Conservation (phyloP, 2,888 invertebrate genomes). For the Rhaphigaster nebulosa region DNA sequence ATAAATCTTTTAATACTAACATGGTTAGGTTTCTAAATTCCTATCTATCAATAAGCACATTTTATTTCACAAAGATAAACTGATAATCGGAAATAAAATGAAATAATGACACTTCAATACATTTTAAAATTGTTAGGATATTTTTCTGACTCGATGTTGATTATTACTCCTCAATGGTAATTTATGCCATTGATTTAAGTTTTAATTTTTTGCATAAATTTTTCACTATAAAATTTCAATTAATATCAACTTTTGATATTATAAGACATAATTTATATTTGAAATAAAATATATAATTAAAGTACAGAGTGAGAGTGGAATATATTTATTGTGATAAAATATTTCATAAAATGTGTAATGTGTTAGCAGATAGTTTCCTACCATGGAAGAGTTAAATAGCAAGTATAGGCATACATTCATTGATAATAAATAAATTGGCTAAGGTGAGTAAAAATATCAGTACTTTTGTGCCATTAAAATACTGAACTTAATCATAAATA, state of each 20-base stretch:
- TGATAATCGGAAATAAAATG: not conserved
- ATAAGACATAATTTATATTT: not conserved
- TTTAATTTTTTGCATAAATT: not conserved
- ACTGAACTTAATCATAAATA: not conserved
- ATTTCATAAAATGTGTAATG: not conserved
- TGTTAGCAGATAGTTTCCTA: not conserved
- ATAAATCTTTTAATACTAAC: too few relatives aligned
- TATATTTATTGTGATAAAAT: not conserved
- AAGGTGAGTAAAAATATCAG: not conserved
- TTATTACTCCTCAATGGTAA: not conserved
- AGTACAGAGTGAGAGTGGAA: not conserved
- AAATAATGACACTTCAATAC: not conserved
- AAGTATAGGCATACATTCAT: not conserved
- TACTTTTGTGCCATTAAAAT: constrained; percentile 9
- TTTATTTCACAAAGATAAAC: not conserved
- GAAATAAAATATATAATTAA: not conserved
- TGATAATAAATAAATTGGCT: not conserved
- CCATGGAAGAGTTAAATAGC: not conserved
- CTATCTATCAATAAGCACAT: not conserved
- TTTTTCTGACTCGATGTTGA: not conserved
- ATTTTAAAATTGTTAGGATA: not conserved
- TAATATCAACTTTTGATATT: not conserved
- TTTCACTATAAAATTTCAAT: not conserved
- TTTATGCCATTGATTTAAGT: not conserved
- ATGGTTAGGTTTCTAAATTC: not conserved